These are phyloP conservation scores for Salvelinus alpinus DNA, from an alignment of 2,113 vertebrate genomes.

Conservation along the genomic window DNA sequence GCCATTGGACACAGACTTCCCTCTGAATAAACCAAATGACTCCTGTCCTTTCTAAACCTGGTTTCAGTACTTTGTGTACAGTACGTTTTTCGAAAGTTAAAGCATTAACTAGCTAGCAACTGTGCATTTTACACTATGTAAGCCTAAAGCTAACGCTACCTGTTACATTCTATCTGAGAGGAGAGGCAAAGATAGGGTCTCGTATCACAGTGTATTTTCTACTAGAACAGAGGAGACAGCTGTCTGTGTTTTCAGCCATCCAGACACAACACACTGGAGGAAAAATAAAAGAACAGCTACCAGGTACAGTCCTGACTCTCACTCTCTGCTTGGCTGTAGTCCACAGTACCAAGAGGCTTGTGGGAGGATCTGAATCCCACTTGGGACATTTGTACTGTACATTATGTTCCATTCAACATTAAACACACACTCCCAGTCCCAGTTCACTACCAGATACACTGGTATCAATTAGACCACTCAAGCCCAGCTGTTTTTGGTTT, in stretches of 20 bases:
- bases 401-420: no score
- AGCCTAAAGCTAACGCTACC: no score
- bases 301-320: no score
- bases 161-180: neutral
- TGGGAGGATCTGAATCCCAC: no score
- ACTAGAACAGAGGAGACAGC: constrained; percentile 27
- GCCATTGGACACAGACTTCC: constrained; percentile 42
- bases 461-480: neutral
- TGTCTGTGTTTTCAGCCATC: constrained; percentile 11
- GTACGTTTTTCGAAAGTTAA: constrained; percentile 15
- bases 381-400: no score
- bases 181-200: constrained; percentile 11
- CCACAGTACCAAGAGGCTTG: no score
- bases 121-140: no score
- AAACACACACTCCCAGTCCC: neutral
- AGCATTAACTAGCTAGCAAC: neutral
- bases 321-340: no score
- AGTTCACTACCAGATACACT: neutral
- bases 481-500: neutral
- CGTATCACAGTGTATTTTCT: constrained; percentile 44
- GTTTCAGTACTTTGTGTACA: no score
- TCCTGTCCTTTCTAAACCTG: constrained; percentile 28
- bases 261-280: constrained; percentile 40
- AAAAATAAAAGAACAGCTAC: constrained; percentile 50
- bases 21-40: constrained; percentile 8